A percentile compares a stretch with the other conserved stretches of the same genome.
Conservation (phyloP, 1,140 invertebrate genomes). For the Triops longicaudatus region DNA sequence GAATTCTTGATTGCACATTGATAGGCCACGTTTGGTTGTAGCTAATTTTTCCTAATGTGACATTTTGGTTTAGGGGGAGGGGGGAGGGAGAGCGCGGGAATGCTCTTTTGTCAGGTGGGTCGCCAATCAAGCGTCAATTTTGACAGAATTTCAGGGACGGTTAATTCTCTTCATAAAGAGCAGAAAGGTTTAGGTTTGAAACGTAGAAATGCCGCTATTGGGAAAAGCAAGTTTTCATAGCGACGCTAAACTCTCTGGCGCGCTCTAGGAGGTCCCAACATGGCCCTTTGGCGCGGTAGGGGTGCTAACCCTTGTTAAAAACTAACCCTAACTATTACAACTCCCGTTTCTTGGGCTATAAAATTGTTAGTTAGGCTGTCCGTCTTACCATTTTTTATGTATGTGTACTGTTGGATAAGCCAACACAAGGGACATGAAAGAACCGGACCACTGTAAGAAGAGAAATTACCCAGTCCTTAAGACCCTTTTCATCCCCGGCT, state of each 20-base stretch:
- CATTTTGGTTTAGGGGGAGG: not conserved
- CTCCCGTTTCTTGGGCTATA: not conserved
- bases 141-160: constrained; percentile 6
- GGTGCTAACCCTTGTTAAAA: constrained; percentile 10
- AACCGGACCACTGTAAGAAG: too few species aligned
- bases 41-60: not conserved
- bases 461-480: too few species aligned
- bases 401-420: not conserved
- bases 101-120: not conserved
- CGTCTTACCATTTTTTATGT: not conserved
- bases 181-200: not conserved
- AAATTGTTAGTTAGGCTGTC: not conserved
- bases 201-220: not conserved
- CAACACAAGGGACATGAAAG: not conserved
- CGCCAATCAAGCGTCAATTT: not conserved
- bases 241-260: not conserved
- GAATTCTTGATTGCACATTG: constrained; percentile 1
- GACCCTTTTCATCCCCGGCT: too few species aligned
- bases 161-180: not conserved
- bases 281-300: not conserved
- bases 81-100: not conserved
- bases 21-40: not conserved
- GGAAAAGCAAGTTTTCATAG: not conserved
- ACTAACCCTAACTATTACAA: constrained; percentile 12
- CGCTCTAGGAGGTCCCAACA: constrained; percentile 9